A percentile compares a stretch with the other conserved stretches of the same genome.
phyloP scores from a whole-genome alignment of 2,113 vertebrate species.

The Pica pica region DNA sequence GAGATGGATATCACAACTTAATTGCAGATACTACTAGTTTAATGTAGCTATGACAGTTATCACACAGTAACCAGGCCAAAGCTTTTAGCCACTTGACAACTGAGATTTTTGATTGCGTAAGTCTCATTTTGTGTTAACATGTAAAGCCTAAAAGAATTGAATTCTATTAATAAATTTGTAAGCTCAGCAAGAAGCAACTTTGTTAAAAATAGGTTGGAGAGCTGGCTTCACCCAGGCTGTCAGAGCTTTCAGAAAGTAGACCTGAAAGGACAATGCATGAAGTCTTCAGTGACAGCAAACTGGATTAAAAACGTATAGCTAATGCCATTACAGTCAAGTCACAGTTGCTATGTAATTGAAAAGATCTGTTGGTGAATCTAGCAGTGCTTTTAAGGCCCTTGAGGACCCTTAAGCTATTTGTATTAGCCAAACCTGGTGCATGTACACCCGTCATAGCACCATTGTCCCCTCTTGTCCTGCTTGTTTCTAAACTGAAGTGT shows the following conservation, averaged over 20 bases:
- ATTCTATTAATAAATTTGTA: not conserved
- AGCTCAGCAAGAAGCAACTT: not conserved
- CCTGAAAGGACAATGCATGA: not conserved
- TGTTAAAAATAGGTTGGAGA: not conserved
- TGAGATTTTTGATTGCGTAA: not conserved
- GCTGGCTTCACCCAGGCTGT: not conserved
- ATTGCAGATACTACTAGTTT: not conserved
- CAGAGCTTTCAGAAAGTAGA: not conserved
- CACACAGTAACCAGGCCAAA: not conserved
- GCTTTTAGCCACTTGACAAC: not conserved
- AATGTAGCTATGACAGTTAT: not conserved
- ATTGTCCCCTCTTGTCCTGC: not conserved
- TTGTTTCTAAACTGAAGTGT: not conserved
- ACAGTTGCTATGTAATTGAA: not conserved
- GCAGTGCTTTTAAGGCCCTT: not conserved
- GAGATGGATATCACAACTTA: not conserved
- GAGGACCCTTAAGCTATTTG: not conserved
- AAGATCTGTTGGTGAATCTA: not conserved
- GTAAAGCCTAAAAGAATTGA: not conserved
- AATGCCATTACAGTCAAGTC: not conserved
- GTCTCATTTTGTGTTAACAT: not conserved
- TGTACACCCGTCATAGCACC: not conserved
- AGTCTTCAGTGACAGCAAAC: not conserved
- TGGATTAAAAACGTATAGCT: not conserved
- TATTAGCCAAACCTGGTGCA: not conserved